These are phyloP conservation scores for Trachelus tabidus DNA, from an alignment of 2,888 invertebrate species.

Conservation along the genomic window DNA sequence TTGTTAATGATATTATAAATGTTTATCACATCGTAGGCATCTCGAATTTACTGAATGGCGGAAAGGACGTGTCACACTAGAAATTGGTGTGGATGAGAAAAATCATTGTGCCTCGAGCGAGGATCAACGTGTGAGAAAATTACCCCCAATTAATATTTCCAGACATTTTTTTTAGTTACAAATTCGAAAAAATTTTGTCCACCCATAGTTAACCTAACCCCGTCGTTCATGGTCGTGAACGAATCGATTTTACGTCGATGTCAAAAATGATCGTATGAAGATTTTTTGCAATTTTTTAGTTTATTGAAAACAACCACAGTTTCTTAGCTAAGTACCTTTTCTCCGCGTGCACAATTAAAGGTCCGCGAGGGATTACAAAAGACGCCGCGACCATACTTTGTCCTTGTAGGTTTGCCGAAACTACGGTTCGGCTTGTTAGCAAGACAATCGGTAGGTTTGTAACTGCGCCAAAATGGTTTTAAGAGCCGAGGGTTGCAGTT, in stretches of 20 bases:
- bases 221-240: neutral
- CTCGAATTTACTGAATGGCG: neutral
- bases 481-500: constrained; percentile 13
- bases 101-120: neutral
- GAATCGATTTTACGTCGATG: neutral
- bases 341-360: neutral
- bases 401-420: neutral
- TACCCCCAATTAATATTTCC: neutral
- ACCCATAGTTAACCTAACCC: neutral
- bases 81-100: neutral
- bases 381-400: neutral
- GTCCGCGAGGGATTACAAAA: constrained; percentile 1
- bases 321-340: neutral
- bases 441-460: constrained; percentile 1
- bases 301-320: neutral
- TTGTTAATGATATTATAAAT: constrained; percentile 19
- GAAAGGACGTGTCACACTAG: neutral
- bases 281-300: neutral
- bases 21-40: constrained; percentile 9
- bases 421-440: constrained; percentile 8
- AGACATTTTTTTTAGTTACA: neutral
- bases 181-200: neutral
- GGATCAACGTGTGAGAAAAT: neutral
- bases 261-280: neutral
- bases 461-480: constrained; percentile 6